Base-by-base conservation (phyloP, 2,113 vertebrate genomes). In the Patagioenas fasciata region DNA sequence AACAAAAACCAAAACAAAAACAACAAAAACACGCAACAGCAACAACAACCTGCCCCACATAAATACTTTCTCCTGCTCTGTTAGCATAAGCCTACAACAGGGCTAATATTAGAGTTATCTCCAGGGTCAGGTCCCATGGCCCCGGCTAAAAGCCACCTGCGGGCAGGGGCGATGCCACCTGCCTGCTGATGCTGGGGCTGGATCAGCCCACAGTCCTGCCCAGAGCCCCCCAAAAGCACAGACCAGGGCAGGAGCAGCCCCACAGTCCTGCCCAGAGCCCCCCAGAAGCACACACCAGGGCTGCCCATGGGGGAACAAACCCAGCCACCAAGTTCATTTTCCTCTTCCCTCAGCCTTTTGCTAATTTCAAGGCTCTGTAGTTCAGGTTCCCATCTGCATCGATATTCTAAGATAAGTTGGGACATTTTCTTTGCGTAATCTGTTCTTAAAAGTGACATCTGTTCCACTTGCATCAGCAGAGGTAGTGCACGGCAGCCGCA, bases 201-300 rank as follows among this genome's bases (percentile, higher is more conserved):
- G 40, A 74, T 28, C 64, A 72, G 44, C 38, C 64, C 5, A 0
- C 24, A 44, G 40, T 47, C 1, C 1, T 15, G 15, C 9, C 4
- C 3, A 1, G 44, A 66, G 24, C 5, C 16, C 42, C 16, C 42
- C 42, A 44, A 44, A 44, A 44, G 42, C 42, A 44, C 42, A 44
- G 15, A 17, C 42, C 32, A 36, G 32, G 17, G 5, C 69, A 28
- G 18, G n/a, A 74, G 29, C 64, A 71, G 42, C 36, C 64, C 16
- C 5, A 0, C 24, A 44, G 40, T 40, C 1, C 1, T 15, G 15
- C 10, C 4, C 3, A 1, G 44, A 67, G 24, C 5, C 1, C 20
- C 40, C 19, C 28, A 34, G 10, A 21, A 0, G 3, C 66, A 24
- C 12, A 25, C 6, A 3, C 48, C 42, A 44, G 42, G 42, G 42